Percentiles rank a stretch among this genome's conserved stretches.
phyloP scores from a whole-genome alignment of 2,888 invertebrate genomes.

The Eueremaeus valkanovi region DNA sequence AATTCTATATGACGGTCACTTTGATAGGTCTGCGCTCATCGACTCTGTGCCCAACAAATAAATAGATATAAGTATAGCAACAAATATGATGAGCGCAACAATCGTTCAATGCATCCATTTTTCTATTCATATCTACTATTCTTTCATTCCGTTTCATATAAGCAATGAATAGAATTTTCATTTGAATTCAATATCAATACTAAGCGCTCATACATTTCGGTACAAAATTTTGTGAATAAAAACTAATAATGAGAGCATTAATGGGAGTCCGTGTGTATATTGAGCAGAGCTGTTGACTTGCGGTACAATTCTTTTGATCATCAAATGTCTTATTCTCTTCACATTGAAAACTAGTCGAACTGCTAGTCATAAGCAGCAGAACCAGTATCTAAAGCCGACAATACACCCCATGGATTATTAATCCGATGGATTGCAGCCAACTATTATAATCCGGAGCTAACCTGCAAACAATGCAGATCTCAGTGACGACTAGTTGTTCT shows the following conservation, averaged over 20 bases:
- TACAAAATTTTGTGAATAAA: not conserved
- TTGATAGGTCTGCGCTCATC: slow-evolving; percentile 5
- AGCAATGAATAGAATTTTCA: too few relatives aligned
- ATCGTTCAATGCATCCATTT: not conserved
- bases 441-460: slow-evolving; percentile 26
- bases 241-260: not conserved
- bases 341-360: not conserved
- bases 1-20: slow-evolving; percentile 8
- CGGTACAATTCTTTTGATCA: slow-evolving; percentile 32
- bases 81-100: slow-evolving; percentile 24
- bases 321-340: not conserved
- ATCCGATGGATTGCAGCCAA: slow-evolving; percentile 18
- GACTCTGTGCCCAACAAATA: not conserved
- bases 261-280: not conserved
- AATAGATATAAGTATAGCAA: not conserved
- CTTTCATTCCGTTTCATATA: not conserved
- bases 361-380: slow-evolving; percentile 9
- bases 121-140: not conserved
- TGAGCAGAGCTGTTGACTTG: not conserved
- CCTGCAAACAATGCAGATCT: slow-evolving; percentile 28
- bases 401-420: slow-evolving; percentile 16
- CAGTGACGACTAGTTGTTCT: slow-evolving; percentile 2
- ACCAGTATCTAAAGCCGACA: slow-evolving; percentile 19
- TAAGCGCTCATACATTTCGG: not conserved
- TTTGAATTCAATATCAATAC: not conserved